phyloP scores from a whole-genome alignment of 1,140 invertebrate species.

The Cydia strobilella region DNA sequence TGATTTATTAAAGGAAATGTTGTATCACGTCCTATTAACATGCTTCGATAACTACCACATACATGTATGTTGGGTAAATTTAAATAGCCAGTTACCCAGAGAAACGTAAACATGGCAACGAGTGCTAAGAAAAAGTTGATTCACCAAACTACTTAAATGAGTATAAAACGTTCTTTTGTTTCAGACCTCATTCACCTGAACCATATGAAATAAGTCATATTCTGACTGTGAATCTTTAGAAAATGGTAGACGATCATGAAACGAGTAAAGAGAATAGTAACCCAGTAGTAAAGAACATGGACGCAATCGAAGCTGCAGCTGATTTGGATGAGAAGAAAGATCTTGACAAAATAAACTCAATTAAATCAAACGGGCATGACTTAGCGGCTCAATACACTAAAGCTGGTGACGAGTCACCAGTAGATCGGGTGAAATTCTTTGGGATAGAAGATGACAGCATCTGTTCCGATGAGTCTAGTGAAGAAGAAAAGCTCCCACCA shows the following conservation, averaged over 20 bases:
- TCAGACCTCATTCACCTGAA: constrained; percentile 41
- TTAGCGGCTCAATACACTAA: constrained; percentile 53
- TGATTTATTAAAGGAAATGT: too few species aligned
- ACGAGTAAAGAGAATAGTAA: constrained; percentile 4
- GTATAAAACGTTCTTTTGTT: background rate
- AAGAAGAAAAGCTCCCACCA: constrained; percentile 53
- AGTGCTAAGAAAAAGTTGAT: too few species aligned
- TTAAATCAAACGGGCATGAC: constrained; percentile 53
- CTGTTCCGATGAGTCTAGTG: constrained; percentile 50
- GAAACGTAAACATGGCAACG: too few species aligned
- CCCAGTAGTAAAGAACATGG: background rate
- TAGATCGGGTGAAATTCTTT: constrained; percentile 66
- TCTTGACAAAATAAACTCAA: constrained; percentile 58
- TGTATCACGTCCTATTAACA: too few species aligned
- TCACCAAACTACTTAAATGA: too few species aligned
- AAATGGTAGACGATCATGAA: constrained; percentile 47
- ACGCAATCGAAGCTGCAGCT: background rate
- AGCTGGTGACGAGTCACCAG: constrained; percentile 49
- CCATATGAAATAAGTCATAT: constrained; percentile 26
- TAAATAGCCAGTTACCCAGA: too few species aligned
- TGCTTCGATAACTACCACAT: too few species aligned
- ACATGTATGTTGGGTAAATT: too few species aligned
- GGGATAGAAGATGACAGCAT: constrained; percentile 65
- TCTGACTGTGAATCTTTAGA: constrained; percentile 36
- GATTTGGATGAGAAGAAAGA: constrained; percentile 39